Evolutionary conservation across 1,140 invertebrate species (phyloP).

Genomic region (Caenorhabditis briggsae): DNA sequence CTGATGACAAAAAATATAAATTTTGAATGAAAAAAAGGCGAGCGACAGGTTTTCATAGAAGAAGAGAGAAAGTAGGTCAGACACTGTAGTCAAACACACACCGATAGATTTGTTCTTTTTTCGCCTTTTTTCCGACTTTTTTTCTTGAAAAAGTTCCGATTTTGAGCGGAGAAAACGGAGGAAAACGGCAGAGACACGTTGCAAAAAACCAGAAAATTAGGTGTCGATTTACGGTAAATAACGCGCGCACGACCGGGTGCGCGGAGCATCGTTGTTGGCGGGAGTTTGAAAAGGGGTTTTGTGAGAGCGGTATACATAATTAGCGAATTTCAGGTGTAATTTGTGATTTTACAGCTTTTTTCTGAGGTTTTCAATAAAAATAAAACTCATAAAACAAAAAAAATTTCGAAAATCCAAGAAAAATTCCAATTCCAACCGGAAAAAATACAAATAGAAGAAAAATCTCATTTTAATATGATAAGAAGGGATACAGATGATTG

Average conservation of each 20-base stretch:
- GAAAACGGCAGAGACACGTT: background rate
- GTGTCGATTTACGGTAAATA: slow-evolving; percentile 39
- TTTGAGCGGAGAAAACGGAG: background rate
- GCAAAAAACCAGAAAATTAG: background rate
- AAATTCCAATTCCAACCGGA: background rate
- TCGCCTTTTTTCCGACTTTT: background rate
- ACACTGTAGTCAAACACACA: background rate
- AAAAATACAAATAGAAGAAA: background rate
- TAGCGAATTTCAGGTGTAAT: no score
- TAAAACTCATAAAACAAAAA: background rate
- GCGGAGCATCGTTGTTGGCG: slow-evolving; percentile 15
- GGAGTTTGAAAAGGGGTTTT: background rate
- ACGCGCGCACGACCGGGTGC: background rate
- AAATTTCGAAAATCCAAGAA: background rate
- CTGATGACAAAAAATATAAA: background rate
- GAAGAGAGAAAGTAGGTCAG: slow-evolving; percentile 8
- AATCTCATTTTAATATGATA: background rate
- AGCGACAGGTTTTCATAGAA: background rate
- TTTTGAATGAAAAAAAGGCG: background rate
- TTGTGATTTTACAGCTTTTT: background rate
- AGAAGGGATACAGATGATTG: background rate
- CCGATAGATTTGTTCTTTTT: background rate
- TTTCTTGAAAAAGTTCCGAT: background rate
- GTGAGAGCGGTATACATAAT: background rate
- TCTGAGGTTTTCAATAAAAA: background rate